Evolutionary conservation across 2,113 vertebrate species (phyloP), one percentile per base, ranked within the genome.

Genomic region (Steatornis caripensis): DNA sequence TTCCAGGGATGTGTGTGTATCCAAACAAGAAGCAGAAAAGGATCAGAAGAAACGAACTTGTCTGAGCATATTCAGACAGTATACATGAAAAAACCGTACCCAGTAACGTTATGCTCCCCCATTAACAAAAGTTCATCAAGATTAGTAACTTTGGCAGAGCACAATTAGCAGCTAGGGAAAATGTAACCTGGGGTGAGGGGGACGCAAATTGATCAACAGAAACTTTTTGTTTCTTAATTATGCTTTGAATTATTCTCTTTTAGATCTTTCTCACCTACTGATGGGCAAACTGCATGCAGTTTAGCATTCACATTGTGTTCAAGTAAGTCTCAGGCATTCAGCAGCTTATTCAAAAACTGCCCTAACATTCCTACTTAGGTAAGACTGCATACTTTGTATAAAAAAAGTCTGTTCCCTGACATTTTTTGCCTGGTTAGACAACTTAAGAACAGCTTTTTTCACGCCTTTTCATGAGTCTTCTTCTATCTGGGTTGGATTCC

Each of bases 221-320:
- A 95, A 78, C 24, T 45, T 95, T 89, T 94, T 93, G 41, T 96
- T 96, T 93, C 92, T 84, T 96, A 90, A 89, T 96, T 90, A 78
- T 84, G 22, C 68, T 86, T 84, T 81, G 39, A 92, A 84, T 92
- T 89, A 75, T 54, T 84, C 27, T 87, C 37, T 64, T 80, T 94
- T 77, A 92, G 46, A 64, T 84, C 51, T 51, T 81, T 85, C 75
- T 84, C 39, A 86, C 71, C 82, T 93, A 70, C 75, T 90, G 76
- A 60, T 74, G 60, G 71, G 68, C 34, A 77, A 92, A 65, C 19
- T 80, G 27, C 12, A 70, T 29, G 30, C 39, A 78, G 43, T 78
- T 95, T 57, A 83, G 22, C 46, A 84, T 94, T 89, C 70, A 90
- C 3, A 6, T 43, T 76, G 26, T 45, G 37, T 85, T 89, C 46